Percentiles rank a stretch among this genome's conserved stretches.
phyloP scores from a whole-genome alignment of 2,797 vertebrate species.

The Sorex maritimensis region DNA sequence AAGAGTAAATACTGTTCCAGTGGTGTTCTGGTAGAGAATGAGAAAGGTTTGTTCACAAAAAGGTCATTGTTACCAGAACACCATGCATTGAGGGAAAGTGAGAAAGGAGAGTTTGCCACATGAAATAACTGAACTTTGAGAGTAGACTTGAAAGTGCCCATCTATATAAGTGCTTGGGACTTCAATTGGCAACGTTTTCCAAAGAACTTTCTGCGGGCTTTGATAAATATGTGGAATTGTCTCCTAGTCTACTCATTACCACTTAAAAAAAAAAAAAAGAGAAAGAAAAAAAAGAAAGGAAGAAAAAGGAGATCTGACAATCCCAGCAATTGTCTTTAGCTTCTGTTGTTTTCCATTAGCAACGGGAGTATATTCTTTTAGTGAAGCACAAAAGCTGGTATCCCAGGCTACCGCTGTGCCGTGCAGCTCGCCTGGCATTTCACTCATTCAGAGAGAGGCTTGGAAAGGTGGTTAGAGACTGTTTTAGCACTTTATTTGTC shows the following conservation, averaged over 20 bases:
- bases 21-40: slow-evolving; percentile 14
- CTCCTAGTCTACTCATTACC: slow-evolving; percentile 81
- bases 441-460: slow-evolving; percentile 83
- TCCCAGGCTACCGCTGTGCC: slow-evolving; percentile 84
- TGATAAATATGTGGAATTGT: slow-evolving; percentile 83
- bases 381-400: slow-evolving; percentile 86
- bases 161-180: slow-evolving; percentile 70
- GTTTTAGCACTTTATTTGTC: slow-evolving; percentile 89
- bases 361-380: slow-evolving; percentile 77
- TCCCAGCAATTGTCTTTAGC: slow-evolving; percentile 74
- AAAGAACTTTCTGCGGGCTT: slow-evolving; percentile 72
- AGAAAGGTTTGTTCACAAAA: slow-evolving; percentile 48
- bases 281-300: neutral
- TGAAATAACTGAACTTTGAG: slow-evolving; percentile 71
- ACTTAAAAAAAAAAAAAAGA: slow-evolving; percentile 34
- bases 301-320: slow-evolving; percentile 64
- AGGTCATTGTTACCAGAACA: neutral
- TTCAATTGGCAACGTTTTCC: slow-evolving; percentile 76
- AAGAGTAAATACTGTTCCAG: neutral
- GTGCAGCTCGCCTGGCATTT: slow-evolving; percentile 74
- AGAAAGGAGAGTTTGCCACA: neutral
- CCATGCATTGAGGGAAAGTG: neutral
- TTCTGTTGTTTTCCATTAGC: slow-evolving; percentile 90
- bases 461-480: slow-evolving; percentile 87
- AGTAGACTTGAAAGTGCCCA: slow-evolving; percentile 59